phyloP scores from a whole-genome alignment of 2,113 vertebrate species.

The Carettochelys insculpta region DNA sequence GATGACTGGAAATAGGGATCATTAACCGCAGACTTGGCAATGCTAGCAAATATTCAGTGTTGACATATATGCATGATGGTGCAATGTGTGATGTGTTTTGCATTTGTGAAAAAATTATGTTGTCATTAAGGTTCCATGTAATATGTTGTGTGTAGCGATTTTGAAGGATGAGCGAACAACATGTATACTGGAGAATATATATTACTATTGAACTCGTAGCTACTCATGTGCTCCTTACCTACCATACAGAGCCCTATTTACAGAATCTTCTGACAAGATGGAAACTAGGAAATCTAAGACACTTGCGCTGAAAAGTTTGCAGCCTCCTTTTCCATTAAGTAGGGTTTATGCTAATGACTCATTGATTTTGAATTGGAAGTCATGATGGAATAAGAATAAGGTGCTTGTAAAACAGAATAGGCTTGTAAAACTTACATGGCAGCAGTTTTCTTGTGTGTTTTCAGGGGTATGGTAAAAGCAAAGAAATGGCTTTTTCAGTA shows the following conservation, averaged over 20 bases:
- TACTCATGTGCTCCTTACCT: not conserved
- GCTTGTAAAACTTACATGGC: not conserved
- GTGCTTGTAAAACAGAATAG: not conserved
- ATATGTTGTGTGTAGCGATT: rapidly evolving
- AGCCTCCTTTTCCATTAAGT: not conserved
- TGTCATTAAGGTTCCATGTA: not conserved
- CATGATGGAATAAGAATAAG: not conserved
- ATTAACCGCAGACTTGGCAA: not conserved
- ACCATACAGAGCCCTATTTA: not conserved
- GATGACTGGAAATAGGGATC: not conserved
- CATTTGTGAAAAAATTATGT: not conserved
- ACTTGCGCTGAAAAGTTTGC: not conserved
- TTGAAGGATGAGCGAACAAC: not conserved
- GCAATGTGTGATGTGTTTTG: not conserved
- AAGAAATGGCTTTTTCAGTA: not conserved
- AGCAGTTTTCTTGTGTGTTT: not conserved
- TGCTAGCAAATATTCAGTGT: not conserved
- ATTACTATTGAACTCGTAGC: not conserved
- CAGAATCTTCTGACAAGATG: not conserved
- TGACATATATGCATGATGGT: not conserved
- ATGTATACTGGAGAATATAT: not conserved
- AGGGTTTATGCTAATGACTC: not conserved
- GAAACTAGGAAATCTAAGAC: not conserved
- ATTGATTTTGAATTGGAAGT: not conserved
- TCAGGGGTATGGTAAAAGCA: not conserved